These are phyloP conservation scores for Menidia menidia DNA, from an alignment of 2,797 vertebrate species.

Conservation along the genomic window DNA sequence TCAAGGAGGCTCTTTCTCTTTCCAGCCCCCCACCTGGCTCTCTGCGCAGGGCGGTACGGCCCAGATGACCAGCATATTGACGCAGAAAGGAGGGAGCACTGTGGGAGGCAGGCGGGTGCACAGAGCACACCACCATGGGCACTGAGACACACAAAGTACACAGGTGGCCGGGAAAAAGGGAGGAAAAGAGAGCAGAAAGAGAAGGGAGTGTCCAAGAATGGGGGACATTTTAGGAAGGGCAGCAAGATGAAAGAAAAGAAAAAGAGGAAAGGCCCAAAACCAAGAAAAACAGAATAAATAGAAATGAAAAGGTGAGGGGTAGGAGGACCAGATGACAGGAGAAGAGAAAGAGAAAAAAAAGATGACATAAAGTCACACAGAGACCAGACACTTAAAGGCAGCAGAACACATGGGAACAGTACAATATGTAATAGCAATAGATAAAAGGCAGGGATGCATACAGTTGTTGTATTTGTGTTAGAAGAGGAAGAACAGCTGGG, in stretches of 20 bases:
- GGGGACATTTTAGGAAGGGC: too few relatives aligned
- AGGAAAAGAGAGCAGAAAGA: conserved; percentile 6
- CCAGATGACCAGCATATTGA: conserved; percentile 84
- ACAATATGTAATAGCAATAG: conserved; percentile 30
- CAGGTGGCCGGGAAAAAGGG: conserved; percentile 29
- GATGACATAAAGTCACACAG: conserved; percentile 62
- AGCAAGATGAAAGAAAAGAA: not conserved
- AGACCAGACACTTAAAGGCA: conserved; percentile 44
- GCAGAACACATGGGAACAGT: conserved; percentile 53
- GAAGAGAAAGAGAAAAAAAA: conserved; percentile 30
- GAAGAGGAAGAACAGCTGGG: conserved; percentile 6
- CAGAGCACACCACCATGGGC: conserved; percentile 78
- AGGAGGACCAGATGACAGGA: conserved; percentile 11
- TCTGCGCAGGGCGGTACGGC: conserved; percentile 83
- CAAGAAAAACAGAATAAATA: not conserved
- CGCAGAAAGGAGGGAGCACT: conserved; percentile 86
- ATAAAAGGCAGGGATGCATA: conserved; percentile 26
- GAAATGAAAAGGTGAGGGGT: not conserved
- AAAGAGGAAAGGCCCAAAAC: conserved; percentile 1
- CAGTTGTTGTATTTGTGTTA: conserved; percentile 24
- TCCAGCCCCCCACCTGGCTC: conserved; percentile 80
- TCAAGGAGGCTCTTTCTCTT: conserved; percentile 81
- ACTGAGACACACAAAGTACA: conserved; percentile 71
- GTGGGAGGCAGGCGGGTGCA: conserved; percentile 84
- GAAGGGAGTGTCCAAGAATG: not conserved